Evolutionary conservation across 2,113 vertebrate genomes (phyloP).

Genomic region (Gallinago undulata): DNA sequence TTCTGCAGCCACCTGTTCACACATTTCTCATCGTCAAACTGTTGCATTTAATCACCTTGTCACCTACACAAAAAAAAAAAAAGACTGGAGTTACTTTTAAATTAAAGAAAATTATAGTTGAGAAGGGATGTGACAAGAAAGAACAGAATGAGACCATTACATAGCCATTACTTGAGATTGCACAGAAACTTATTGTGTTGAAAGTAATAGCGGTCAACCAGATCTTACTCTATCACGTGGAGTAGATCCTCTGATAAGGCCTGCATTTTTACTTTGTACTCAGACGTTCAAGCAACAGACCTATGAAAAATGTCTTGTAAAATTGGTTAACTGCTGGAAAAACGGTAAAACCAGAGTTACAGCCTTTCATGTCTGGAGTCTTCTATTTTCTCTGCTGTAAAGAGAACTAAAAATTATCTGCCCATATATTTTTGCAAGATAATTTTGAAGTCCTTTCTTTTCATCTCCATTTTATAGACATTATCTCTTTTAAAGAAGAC

Average conservation of each 20-base stretch:
- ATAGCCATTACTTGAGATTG: background rate
- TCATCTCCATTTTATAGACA: background rate
- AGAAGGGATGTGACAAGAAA: background rate
- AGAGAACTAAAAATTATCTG: background rate
- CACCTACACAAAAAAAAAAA: background rate
- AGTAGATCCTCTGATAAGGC: background rate
- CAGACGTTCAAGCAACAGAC: background rate
- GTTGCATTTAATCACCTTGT: background rate
- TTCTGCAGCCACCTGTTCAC: background rate
- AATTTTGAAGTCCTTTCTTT: background rate
- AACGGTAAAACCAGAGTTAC: background rate
- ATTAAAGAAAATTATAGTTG: conserved; percentile 1
- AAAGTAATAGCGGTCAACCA: background rate
- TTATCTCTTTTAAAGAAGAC: background rate
- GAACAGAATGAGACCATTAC: background rate
- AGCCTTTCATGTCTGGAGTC: background rate
- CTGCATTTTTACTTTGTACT: background rate
- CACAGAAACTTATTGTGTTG: background rate
- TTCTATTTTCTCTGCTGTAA: background rate
- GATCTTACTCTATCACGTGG: background rate
- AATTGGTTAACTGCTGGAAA: background rate
- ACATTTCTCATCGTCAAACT: background rate
- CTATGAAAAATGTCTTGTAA: background rate
- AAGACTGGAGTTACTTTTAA: background rate
- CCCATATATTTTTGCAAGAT: background rate